Evolutionary conservation across 2,113 vertebrate species (phyloP), one percentile per base, ranked within the genome.

Genomic region (Emydura subglobosa): DNA sequence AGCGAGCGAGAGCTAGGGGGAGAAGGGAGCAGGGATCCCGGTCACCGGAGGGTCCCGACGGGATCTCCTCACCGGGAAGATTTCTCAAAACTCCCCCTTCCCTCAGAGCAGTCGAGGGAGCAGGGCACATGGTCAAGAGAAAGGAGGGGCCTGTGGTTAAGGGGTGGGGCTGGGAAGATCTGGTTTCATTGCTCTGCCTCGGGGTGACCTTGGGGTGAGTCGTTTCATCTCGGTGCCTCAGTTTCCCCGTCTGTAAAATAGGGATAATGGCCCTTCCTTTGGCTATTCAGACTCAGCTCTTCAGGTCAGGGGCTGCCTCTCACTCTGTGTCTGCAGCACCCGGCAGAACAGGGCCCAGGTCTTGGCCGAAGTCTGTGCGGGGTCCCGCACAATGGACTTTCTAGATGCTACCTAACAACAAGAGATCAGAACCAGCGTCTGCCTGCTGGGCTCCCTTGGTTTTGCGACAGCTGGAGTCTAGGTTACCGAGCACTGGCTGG

Each of bases 121-220:
- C n/a, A 76, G 93, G 94, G 94, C 72, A 6, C 42, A n/a, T 80
- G 81, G 85, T 92, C 88, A 94, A 96, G 95, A 94, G 93, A 91
- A 83, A 4, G 1, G 44, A 79, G 44, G 65, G n/a, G 44, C 25
- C 44, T 79, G 44, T 49, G 78, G 12, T 79, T 44, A 34, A 49
- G 25, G 49, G 9, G 44, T 79, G 25, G 42, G 44, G 25, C 25
- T 14, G 78, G 25, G 44, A 13, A 50, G 78, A 79, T 14, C 25
- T 79, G 44, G 24, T 19, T 72, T 39, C 65, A 39, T 17, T 39
- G n/a, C 65, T 19, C 17, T 21, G 17, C 65, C 65, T 72, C 34
- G n/a, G 19, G 19, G 21, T 39, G n/a, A 72, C 65, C 65, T 72
- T 10, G 34, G 34, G 34, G 17, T 21, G 65, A 72, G 65, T 72